A percentile compares a stretch with the other conserved stretches of the same genome.
phyloP scores from a whole-genome alignment of 2,113 vertebrate species.

The Nibea albiflora region DNA sequence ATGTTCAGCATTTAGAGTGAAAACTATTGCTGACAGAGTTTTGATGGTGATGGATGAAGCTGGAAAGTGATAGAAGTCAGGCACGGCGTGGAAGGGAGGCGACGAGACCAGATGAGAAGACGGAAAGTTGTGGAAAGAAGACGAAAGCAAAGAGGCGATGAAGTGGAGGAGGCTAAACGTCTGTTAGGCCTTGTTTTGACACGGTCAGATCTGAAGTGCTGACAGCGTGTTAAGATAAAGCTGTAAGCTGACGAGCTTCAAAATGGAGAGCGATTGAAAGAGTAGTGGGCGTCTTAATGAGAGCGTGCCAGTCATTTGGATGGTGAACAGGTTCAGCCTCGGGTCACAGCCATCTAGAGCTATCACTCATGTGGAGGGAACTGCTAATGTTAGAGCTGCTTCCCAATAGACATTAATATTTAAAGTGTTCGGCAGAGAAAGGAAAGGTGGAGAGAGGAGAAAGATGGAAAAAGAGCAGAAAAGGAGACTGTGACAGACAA shows the following conservation, averaged over 20 bases:
- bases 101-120: slow-evolving; percentile 1
- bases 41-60: slow-evolving; percentile 37
- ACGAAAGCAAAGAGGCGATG: background rate
- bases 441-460: background rate
- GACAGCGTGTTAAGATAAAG: slow-evolving; percentile 44
- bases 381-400: slow-evolving; percentile 17
- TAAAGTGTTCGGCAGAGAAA: background rate
- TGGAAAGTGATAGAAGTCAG: slow-evolving; percentile 11
- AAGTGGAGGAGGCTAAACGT: background rate
- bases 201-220: slow-evolving; percentile 23
- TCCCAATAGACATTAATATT: slow-evolving; percentile 9
- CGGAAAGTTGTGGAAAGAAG: slow-evolving; percentile 5
- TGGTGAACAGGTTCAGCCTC: slow-evolving; percentile 35
- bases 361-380: slow-evolving; percentile 11
- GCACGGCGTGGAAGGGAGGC: background rate
- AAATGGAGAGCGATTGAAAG: slow-evolving; percentile 37
- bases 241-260: background rate
- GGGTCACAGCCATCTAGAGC: slow-evolving; percentile 20
- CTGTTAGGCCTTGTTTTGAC: slow-evolving; percentile 57
- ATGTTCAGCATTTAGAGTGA: slow-evolving; percentile 11
- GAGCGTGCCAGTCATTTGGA: slow-evolving; percentile 14
- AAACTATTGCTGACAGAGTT: background rate
- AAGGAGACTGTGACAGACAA: background rate
- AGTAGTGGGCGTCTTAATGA: slow-evolving; percentile 30
- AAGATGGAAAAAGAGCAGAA: background rate